A percentile compares a stretch with the other conserved stretches of the same genome.
Conservation (phyloP, 2,797 vertebrate genomes). For the Falco berigora region DNA sequence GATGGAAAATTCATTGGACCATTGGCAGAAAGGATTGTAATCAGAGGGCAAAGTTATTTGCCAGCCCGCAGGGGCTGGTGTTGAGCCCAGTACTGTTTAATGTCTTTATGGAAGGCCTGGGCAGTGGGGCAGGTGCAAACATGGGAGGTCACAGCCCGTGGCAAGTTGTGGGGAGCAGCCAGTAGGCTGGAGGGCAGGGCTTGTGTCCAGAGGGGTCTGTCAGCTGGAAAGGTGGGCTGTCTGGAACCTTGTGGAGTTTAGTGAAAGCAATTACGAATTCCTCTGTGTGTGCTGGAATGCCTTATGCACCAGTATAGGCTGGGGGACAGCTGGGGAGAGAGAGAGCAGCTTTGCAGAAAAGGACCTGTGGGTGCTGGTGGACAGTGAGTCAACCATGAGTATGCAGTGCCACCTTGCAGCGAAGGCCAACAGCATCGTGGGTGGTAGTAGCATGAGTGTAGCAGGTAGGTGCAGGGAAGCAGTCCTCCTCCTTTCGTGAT, state of each 20-base stretch:
- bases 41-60: not conserved
- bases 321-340: not conserved
- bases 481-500: not conserved
- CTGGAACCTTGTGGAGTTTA: not conserved
- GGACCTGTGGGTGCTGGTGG: too few relatives aligned
- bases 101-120: not conserved
- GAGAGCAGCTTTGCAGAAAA: not conserved
- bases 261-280: not conserved
- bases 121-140: not conserved
- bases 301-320: not conserved
- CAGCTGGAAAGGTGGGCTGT: not conserved
- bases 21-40: not conserved
- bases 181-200: not conserved
- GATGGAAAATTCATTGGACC: not conserved
- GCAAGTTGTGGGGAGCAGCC: not conserved
- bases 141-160: not conserved
- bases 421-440: not conserved
- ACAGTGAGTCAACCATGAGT: not conserved
- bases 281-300: not conserved
- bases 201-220: not conserved
- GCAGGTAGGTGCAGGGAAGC: not conserved
- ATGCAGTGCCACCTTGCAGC: not conserved
- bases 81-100: not conserved
- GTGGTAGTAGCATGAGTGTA: not conserved
- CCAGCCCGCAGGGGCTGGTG: not conserved